Evolutionary conservation across 2,113 vertebrate genomes (phyloP).

Genomic region (Echinops telfairi): DNA sequence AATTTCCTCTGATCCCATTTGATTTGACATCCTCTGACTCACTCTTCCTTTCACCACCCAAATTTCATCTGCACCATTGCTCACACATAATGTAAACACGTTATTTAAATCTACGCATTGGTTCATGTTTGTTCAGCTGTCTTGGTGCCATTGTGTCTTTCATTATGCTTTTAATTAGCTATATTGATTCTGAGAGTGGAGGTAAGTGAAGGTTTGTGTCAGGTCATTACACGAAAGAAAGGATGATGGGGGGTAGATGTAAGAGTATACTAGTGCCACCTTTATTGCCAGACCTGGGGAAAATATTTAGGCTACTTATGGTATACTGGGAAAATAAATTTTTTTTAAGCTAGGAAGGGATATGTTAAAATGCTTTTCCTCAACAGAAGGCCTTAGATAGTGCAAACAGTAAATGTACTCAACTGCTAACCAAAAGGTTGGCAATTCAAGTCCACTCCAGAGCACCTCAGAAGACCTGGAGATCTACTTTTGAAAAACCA

Average conservation of each 20-base stretch:
- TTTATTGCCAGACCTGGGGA: constrained; percentile 1
- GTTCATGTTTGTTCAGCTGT: constrained; percentile 71
- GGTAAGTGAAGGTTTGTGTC: constrained; percentile 44
- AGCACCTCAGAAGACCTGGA: not conserved
- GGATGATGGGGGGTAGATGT: not conserved
- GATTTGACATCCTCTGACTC: constrained; percentile 58
- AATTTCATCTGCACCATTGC: constrained; percentile 49
- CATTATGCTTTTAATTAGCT: constrained; percentile 72
- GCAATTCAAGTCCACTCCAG: not conserved
- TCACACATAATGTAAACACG: constrained; percentile 51
- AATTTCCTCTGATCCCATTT: not conserved
- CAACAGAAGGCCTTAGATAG: not conserved
- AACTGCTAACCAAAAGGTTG: not conserved
- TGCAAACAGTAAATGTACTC: not conserved
- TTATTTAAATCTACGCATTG: constrained; percentile 37
- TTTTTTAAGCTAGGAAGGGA: not conserved
- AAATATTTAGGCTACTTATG: constrained; percentile 19
- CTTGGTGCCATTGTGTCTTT: constrained; percentile 61
- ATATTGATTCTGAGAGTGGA: constrained; percentile 57
- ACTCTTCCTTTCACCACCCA: constrained; percentile 50
- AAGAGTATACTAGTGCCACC: not conserved
- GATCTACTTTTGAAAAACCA: not conserved
- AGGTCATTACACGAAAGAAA: constrained; percentile 51
- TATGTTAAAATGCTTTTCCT: not conserved
- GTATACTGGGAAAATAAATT: constrained; percentile 4